Conservation (phyloP, 2,113 vertebrate species). For the Geococcyx californianus region DNA sequence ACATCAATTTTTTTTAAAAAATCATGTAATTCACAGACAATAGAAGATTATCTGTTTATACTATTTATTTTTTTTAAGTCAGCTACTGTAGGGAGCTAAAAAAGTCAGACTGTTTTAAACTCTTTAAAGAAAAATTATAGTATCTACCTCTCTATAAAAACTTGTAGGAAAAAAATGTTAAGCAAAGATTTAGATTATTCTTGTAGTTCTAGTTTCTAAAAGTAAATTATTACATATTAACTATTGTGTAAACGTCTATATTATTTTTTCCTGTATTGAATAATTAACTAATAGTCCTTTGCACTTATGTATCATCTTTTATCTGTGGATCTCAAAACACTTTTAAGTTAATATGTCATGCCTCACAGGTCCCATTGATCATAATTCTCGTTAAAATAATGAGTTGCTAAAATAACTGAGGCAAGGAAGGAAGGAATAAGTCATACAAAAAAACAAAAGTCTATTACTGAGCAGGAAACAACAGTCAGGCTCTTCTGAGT, state of each 20-base stretch:
- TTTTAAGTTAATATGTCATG: not conserved
- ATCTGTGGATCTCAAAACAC: slow-evolving; percentile 49
- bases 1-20: no score
- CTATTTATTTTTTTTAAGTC: slow-evolving; percentile 2
- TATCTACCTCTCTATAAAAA: not conserved
- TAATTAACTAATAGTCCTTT: slow-evolving; percentile 8
- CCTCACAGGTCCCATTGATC: not conserved
- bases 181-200: not conserved
- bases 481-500: not conserved
- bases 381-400: not conserved
- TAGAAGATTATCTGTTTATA: not conserved
- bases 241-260: not conserved
- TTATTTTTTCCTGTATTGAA: not conserved
- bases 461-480: slow-evolving; percentile 6
- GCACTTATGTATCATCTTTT: not conserved
- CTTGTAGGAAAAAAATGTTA: not conserved
- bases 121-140: not conserved
- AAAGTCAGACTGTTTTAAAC: slow-evolving; percentile 18
- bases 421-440: slow-evolving; percentile 2
- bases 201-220: not conserved
- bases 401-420: not conserved
- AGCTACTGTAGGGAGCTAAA: not conserved
- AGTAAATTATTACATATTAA: not conserved
- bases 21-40: not conserved
- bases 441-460: not conserved